Conservation (phyloP, 1,140 invertebrate species). For the Branchinecta lindahli region DNA sequence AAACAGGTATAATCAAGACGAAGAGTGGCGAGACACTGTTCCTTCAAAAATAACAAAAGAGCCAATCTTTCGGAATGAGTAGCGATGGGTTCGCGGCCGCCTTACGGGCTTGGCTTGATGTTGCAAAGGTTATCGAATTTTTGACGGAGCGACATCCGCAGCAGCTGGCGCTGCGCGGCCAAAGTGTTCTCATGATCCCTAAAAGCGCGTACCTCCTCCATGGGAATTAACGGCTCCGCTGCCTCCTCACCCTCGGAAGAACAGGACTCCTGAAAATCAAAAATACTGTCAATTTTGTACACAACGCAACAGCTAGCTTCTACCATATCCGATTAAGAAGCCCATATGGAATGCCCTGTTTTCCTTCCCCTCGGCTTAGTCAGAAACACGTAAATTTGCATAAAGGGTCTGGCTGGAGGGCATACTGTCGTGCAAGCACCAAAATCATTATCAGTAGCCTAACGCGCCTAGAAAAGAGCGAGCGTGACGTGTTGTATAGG, state of each 20-base stretch:
- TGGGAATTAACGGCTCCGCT: not conserved
- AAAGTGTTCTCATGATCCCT: not conserved
- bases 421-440: too few species aligned
- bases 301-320: too few species aligned
- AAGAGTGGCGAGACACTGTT: not conserved
- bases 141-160: not conserved
- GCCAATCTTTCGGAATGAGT: not conserved
- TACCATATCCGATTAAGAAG: too few species aligned
- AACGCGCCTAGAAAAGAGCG: too few species aligned
- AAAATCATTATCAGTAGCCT: too few species aligned
- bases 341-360: too few species aligned
- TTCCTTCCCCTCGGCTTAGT: too few species aligned
- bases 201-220: not conserved
- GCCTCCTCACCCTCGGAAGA: not conserved
- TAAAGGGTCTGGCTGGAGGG: too few species aligned
- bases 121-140: not conserved
- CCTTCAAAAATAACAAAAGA: not conserved
- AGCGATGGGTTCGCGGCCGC: not conserved
- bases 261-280: not conserved
- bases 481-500: too few species aligned
- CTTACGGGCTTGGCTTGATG: not conserved
- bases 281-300: too few species aligned
- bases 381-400: too few species aligned
- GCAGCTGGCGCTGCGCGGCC: not conserved
- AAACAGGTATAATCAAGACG: constrained; percentile 1